phyloP scores from a whole-genome alignment of 2,888 invertebrate species.

The Allolobophora icterica region DNA sequence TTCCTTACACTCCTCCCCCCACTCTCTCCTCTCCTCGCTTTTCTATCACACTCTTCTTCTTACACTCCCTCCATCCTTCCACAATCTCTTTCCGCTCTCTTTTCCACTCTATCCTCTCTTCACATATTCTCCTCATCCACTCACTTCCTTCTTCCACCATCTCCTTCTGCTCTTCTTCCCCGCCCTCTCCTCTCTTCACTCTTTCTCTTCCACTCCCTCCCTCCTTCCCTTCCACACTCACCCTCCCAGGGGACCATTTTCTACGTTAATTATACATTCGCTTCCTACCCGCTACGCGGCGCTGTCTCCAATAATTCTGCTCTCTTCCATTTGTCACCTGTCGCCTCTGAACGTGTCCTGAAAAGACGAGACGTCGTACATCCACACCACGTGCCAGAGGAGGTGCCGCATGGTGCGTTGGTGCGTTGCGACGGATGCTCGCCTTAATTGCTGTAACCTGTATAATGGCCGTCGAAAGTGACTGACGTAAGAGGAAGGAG shows the following conservation, averaged over 20 bases:
- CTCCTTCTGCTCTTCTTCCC: too few species aligned
- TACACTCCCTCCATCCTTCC: too few species aligned
- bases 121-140: too few species aligned
- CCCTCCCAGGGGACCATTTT: neutral
- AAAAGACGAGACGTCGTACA: neutral
- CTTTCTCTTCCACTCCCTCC: too few species aligned
- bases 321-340: neutral
- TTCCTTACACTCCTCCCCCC: too few species aligned
- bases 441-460: neutral
- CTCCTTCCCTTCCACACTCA: neutral
- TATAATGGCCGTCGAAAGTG: neutral
- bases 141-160: too few species aligned
- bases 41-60: too few species aligned
- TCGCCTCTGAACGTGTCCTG: neutral
- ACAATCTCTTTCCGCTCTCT: too few species aligned
- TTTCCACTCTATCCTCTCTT: too few species aligned
- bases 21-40: too few species aligned
- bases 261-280: neutral
- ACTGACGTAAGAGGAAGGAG: neutral
- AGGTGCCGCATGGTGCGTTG: neutral
- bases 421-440: slow-evolving; percentile 4
- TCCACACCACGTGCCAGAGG: neutral
- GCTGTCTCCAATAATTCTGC: neutral
- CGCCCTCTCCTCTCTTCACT: too few species aligned
- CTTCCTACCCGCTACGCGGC: neutral